phyloP scores from a whole-genome alignment of 2,113 vertebrate genomes.

The Stegostoma tigrinum region DNA sequence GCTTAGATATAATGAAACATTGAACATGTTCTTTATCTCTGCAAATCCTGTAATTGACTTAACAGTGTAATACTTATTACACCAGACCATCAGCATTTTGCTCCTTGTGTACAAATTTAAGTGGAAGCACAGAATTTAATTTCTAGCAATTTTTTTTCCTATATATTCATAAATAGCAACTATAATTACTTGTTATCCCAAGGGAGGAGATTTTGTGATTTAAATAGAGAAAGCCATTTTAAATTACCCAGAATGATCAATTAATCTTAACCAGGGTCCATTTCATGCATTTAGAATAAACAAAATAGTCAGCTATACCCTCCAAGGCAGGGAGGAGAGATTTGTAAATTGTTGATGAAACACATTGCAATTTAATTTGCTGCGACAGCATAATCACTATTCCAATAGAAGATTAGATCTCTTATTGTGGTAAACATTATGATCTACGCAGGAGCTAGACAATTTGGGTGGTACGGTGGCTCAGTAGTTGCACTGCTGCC shows the following conservation, averaged over 20 bases:
- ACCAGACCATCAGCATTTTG: background rate
- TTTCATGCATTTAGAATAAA: background rate
- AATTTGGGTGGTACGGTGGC: background rate
- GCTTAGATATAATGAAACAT: background rate
- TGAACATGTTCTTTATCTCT: background rate
- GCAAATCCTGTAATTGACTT: background rate
- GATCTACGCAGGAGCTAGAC: background rate
- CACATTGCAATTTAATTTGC: background rate
- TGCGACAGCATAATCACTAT: background rate
- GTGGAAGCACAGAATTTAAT: background rate
- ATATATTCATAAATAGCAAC: background rate
- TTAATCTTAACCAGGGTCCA: background rate
- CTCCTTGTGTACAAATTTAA: background rate
- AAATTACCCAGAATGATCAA: background rate
- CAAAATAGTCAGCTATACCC: background rate
- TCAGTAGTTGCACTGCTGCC: too few species aligned
- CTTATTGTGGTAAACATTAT: background rate
- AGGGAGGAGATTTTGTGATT: background rate
- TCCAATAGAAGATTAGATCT: background rate
- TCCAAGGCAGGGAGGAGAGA: background rate
- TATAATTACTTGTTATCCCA: background rate
- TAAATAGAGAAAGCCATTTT: background rate
- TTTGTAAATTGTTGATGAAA: background rate
- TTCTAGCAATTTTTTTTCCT: background rate
- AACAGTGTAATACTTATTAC: background rate